A percentile compares a stretch with the other conserved stretches of the same genome.
Evolutionary conservation across 2,888 invertebrate species (phyloP).

Genomic region (Fragum sueziense): DNA sequence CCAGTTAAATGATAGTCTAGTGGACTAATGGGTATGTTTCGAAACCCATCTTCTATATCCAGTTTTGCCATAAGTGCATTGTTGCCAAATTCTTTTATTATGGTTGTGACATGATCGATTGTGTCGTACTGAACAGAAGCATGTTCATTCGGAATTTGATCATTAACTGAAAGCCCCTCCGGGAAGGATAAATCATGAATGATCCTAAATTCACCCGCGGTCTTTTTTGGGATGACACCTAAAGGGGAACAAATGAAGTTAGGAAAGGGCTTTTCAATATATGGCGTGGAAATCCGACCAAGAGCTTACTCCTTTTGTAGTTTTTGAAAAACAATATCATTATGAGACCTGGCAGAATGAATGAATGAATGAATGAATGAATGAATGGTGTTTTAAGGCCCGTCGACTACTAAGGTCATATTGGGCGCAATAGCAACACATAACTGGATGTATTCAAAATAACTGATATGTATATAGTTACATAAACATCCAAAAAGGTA

Average conservation of each 20-base stretch:
- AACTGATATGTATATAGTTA: too few relatives aligned
- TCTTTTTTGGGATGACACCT: slow-evolving; percentile 48
- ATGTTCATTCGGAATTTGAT: slow-evolving; percentile 34
- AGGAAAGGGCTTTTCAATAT: slow-evolving; percentile 24
- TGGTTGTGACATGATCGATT: slow-evolving; percentile 38
- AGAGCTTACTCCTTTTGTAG: slow-evolving; percentile 29
- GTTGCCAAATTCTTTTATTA: slow-evolving; percentile 30
- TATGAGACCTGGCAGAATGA: slow-evolving; percentile 6
- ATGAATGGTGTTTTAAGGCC: too few relatives aligned
- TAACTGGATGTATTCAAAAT: too few relatives aligned
- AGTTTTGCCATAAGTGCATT: slow-evolving; percentile 46
- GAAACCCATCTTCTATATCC: slow-evolving; percentile 53
- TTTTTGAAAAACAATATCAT: slow-evolving; percentile 27
- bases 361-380: too few relatives aligned
- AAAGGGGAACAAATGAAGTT: slow-evolving; percentile 47
- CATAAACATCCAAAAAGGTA: too few relatives aligned
- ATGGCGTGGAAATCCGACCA: slow-evolving; percentile 32
- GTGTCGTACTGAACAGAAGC: slow-evolving; percentile 32
- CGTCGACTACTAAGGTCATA: too few relatives aligned
- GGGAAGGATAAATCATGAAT: slow-evolving; percentile 54
- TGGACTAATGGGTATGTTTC: slow-evolving; percentile 48
- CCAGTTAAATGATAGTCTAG: slow-evolving; percentile 47
- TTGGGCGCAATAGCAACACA: too few relatives aligned
- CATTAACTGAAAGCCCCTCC: slow-evolving; percentile 38
- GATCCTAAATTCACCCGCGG: slow-evolving; percentile 22